A percentile compares a stretch with the other conserved stretches of the same genome.
These are phyloP conservation scores for Nansenia antarctica DNA, from an alignment of 2,113 vertebrate genomes.

Conservation along the genomic window DNA sequence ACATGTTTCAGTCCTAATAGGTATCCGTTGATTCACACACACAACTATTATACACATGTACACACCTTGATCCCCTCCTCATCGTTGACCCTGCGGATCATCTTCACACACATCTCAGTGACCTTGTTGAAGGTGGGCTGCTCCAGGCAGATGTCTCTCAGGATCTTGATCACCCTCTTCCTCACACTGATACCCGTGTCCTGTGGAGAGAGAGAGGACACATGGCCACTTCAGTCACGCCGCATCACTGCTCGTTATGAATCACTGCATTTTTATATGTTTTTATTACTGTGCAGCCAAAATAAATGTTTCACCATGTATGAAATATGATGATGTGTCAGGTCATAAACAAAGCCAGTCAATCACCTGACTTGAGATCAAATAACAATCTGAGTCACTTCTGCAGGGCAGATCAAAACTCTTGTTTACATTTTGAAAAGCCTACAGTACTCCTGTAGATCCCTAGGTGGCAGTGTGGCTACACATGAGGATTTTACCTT, in stretches of 20 bases:
- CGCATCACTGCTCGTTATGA: too few relatives aligned
- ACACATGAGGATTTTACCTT: background rate
- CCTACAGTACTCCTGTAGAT: background rate
- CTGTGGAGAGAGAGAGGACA: slow-evolving; percentile 59
- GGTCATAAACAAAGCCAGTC: background rate
- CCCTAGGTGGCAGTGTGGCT: slow-evolving; percentile 10
- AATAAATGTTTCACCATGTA: too few relatives aligned
- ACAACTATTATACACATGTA: background rate
- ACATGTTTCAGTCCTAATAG: background rate
- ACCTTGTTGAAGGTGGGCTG: slow-evolving; percentile 97
- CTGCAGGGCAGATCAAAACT: background rate
- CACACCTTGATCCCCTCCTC: slow-evolving; percentile 98
- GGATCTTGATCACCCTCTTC: slow-evolving; percentile 98
- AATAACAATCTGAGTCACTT: background rate
- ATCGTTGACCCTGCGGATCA: slow-evolving; percentile 98
- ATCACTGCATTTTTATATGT: background rate
- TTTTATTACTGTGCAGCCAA: background rate
- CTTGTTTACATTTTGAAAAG: background rate
- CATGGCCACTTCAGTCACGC: too few relatives aligned
- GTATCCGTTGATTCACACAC: background rate
- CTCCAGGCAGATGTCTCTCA: slow-evolving; percentile 98
- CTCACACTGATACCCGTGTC: slow-evolving; percentile 99
- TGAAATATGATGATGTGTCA: background rate
- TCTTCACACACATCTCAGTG: slow-evolving; percentile 99
- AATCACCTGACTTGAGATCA: too few relatives aligned